These are phyloP conservation scores for Tamias sibiricus DNA, from an alignment of 2,113 vertebrate species.

Conservation along the genomic window DNA sequence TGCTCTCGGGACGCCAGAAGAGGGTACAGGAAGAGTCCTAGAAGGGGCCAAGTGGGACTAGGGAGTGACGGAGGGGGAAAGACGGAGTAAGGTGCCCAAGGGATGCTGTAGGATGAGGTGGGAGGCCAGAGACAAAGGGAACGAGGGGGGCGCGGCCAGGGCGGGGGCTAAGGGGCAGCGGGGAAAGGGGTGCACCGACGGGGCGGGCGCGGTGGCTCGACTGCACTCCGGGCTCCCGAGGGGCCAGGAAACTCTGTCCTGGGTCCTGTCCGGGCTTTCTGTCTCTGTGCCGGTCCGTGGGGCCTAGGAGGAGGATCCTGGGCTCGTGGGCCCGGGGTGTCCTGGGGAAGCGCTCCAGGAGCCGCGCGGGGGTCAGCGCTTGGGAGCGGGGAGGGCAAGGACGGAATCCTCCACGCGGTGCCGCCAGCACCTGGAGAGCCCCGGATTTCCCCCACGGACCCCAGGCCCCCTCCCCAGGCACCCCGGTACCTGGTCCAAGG, in stretches of 20 bases:
- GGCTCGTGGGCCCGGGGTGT: neutral
- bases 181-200: slow-evolving; percentile 34
- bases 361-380: neutral
- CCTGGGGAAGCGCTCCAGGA: neutral
- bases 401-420: neutral
- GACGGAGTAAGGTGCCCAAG: neutral
- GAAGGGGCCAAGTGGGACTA: neutral
- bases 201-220: slow-evolving; percentile 15
- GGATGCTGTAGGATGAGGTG: slow-evolving; percentile 42
- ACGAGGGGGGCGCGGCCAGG: slow-evolving; percentile 40
- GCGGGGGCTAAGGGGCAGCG: neutral
- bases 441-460: neutral
- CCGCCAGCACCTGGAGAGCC: neutral
- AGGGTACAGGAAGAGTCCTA: neutral
- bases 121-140: slow-evolving; percentile 73
- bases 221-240: neutral
- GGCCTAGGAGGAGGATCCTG: neutral
- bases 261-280: neutral
- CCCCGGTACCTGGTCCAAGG: slow-evolving; percentile 91
- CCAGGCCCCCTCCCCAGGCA: neutral
- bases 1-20: neutral
- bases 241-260: neutral
- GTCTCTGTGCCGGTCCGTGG: neutral
- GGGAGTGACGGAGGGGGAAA: neutral
- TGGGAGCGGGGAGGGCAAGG: neutral